A percentile compares a stretch with the other conserved stretches of the same genome.
Conservation (phyloP, 2,888 invertebrate genomes). For the Drosophila anomalata region DNA sequence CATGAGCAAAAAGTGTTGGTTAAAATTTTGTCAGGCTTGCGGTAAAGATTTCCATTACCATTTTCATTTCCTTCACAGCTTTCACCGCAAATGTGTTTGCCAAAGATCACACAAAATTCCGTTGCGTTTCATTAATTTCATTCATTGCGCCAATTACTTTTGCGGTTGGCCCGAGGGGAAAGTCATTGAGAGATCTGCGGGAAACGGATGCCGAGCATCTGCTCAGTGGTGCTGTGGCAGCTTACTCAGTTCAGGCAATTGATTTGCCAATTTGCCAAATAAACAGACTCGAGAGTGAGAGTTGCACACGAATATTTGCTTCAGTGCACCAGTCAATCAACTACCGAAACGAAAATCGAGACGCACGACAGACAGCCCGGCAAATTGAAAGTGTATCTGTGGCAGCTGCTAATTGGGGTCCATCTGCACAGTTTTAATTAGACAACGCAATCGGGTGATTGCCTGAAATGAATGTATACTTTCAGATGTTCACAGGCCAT, state of each 20-base stretch:
- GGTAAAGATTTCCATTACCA: constrained; percentile 9
- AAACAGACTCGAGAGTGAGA: constrained; percentile 45
- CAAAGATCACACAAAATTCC: constrained; percentile 46
- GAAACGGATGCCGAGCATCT: constrained; percentile 13
- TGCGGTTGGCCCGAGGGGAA: constrained; percentile 20
- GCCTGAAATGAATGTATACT: constrained; percentile 34
- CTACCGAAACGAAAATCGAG: constrained; percentile 41
- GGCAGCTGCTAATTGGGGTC: constrained; percentile 38
- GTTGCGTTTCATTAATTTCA: constrained; percentile 60
- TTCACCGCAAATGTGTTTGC: constrained; percentile 51
- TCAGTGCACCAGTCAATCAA: constrained; percentile 59
- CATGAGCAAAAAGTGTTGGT: neutral
- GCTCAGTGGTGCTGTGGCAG: constrained; percentile 25
- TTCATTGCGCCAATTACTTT: constrained; percentile 61
- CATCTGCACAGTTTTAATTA: constrained; percentile 38
- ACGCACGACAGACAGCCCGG: constrained; percentile 9
- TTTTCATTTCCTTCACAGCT: constrained; percentile 7
- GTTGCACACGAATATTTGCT: constrained; percentile 40
- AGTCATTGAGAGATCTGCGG: constrained; percentile 13
- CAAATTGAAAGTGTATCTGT: constrained; percentile 30
- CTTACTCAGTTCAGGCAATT: constrained; percentile 61
- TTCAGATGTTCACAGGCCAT: constrained; percentile 1
- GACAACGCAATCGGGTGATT: constrained; percentile 28
- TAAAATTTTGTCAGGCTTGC: neutral
- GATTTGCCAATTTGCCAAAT: constrained; percentile 71